Base-by-base conservation (phyloP, 2,113 vertebrate species). In the Atractosteus spatula region DNA sequence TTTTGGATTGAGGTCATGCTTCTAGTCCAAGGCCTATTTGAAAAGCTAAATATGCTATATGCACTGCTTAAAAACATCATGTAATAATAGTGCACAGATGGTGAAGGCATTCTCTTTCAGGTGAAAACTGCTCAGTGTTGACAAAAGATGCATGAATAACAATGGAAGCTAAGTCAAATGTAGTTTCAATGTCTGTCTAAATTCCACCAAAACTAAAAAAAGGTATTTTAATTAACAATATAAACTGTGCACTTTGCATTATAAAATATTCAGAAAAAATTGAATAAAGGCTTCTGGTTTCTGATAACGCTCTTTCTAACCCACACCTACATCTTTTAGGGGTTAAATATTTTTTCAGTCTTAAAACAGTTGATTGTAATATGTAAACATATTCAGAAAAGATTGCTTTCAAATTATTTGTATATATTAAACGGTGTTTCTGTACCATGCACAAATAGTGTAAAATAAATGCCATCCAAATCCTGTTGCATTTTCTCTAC, bases 1-100 rank as follows among this genome's bases (percentile, higher is more conserved):
- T 59, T 59, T 59, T 59, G 57, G 57, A 59, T 59, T 59, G 57
- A 59, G 57, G 57, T 59, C 57, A 59, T 59, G 57, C n/a, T 59
- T 59, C 57, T 59, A 59, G 57, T 13, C 10, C 57, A 59, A 13
- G 57, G 4, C 57, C 57, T 59, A 2, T 59, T 59, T 59, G 57
- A 16, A 11, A 59, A n/a, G 57, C 3, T 59, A 59, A 59, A 59
- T 59, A 59, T 59, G 57, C 57, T 14, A 59, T 13, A 59, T 13
- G 57, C 57, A 59, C 57, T 59, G n/a, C n/a, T 59, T 59, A 59
- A 59, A 59, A 59, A 59, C 57, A 59, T 59, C 57, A 59, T 13
- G 14, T n/a, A 11, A 59, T 59, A 11, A 59, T 59, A 2, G 4
- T 14, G 4, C 57, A 59, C 12, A 59, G 57, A 14, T 59, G 57